Evolutionary conservation across 2,888 invertebrate species (phyloP).

Genomic region (Sesia apiformis): DNA sequence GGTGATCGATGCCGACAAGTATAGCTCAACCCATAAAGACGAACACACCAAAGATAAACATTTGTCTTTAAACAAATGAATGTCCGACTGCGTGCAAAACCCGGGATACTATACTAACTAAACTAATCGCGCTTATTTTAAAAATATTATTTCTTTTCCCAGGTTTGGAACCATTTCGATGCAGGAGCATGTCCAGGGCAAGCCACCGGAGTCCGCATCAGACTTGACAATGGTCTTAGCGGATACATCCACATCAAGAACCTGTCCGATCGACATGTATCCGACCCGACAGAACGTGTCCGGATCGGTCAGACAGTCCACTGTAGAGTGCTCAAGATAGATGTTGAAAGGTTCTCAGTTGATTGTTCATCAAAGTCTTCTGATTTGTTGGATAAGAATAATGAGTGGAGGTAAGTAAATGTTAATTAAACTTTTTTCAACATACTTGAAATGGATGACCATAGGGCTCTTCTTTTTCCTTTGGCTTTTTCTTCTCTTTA

Average conservation of each 20-base stretch:
- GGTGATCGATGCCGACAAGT: too few species aligned
- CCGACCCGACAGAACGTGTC: constrained; percentile 94
- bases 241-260: constrained; percentile 96
- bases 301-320: constrained; percentile 88
- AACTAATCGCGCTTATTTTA: too few species aligned
- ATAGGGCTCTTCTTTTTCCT: too few species aligned
- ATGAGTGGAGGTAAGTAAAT: constrained; percentile 83
- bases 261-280: constrained; percentile 93
- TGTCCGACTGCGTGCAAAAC: too few species aligned
- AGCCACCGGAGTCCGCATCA: constrained; percentile 91
- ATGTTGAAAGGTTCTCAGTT: constrained; percentile 93
- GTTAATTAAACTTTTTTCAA: too few species aligned
- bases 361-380: constrained; percentile 96
- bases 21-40: too few species aligned
- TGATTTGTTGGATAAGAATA: constrained; percentile 92
- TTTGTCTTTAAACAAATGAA: too few species aligned
- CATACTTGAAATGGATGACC: too few species aligned
- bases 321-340: constrained; percentile 95
- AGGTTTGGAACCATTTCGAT: constrained; percentile 98
- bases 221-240: constrained; percentile 92
- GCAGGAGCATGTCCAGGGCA: constrained; percentile 96
- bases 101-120: too few species aligned
- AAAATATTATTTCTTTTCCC: neutral
- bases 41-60: too few species aligned
- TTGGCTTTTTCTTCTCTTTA: too few species aligned